These are phyloP conservation scores for Rhinatrema bivittatum DNA, from an alignment of 2,797 vertebrate species.

Conservation along the genomic window DNA sequence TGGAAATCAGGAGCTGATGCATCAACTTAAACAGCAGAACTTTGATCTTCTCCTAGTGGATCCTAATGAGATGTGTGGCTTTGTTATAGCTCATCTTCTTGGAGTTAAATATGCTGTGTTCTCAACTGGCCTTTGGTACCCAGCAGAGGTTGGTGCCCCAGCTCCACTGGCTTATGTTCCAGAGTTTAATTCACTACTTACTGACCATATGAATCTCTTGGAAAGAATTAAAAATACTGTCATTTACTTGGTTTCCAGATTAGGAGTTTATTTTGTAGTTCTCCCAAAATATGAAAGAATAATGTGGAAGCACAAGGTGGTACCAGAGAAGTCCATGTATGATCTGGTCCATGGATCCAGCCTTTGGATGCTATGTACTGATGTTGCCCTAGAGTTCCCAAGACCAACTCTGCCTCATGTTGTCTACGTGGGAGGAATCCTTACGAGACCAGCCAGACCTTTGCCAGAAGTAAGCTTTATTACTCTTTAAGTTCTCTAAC, in stretches of 20 bases:
- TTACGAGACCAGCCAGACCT: conserved; percentile 82
- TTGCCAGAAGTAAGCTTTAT: conserved; percentile 87
- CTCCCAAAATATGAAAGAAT: conserved; percentile 93
- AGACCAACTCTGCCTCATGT: conserved; percentile 93
- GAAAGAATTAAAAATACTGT: conserved; percentile 85
- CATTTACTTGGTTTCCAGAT: conserved; percentile 84
- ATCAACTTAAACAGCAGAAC: conserved; percentile 70
- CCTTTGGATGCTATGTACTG: conserved; percentile 97
- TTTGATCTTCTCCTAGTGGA: conserved; percentile 95
- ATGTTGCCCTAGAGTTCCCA: conserved; percentile 92
- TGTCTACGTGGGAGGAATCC: conserved; percentile 94
- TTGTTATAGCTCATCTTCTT: conserved; percentile 89
- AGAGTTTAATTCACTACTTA: conserved; percentile 95
- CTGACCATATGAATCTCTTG: conserved; percentile 83
- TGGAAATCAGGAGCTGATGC: conserved; percentile 75
- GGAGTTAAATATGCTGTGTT: conserved; percentile 89
- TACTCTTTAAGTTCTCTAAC: conserved; percentile 30
- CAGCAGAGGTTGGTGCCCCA: conserved; percentile 90
- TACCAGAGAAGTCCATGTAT: conserved; percentile 79
- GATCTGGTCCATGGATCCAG: conserved; percentile 88
- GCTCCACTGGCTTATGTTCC: conserved; percentile 93
- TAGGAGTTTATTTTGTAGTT: conserved; percentile 87
- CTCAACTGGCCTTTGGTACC: conserved; percentile 96
- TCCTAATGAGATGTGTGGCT: conserved; percentile 98
- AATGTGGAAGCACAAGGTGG: conserved; percentile 82